Conservation (phyloP, 1,140 invertebrate species). For the Anagrus nilaparvatae region DNA sequence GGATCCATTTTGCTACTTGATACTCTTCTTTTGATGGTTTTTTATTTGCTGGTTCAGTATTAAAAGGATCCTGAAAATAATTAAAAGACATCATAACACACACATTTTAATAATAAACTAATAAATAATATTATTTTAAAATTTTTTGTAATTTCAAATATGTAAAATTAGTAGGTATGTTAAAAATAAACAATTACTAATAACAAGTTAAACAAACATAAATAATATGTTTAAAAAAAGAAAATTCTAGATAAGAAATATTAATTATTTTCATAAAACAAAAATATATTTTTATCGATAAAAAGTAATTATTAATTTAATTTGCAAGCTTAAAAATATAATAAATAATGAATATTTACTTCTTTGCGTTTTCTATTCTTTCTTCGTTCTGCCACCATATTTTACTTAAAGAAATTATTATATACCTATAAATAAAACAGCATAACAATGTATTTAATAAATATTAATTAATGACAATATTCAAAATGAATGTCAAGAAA, state of each 20-base stretch:
- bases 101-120: not conserved
- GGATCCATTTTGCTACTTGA: constrained; percentile 85
- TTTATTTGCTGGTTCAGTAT: constrained; percentile 45
- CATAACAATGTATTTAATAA: too few relatives aligned
- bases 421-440: too few relatives aligned
- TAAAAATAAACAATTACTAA: constrained; percentile 9
- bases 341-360: constrained; percentile 41
- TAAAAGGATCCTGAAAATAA: constrained; percentile 46
- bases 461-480: too few relatives aligned
- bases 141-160: too few relatives aligned
- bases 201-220: not conserved
- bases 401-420: too few relatives aligned
- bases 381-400: constrained; percentile 57
- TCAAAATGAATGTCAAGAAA: too few relatives aligned
- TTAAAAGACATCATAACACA: not conserved
- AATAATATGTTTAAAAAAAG: not conserved
- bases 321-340: constrained; percentile 13
- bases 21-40: constrained; percentile 89
- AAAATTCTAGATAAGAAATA: not conserved
- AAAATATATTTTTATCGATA: not conserved
- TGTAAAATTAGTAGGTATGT: constrained; percentile 1
- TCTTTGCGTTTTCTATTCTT: constrained; percentile 66
- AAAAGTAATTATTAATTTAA: constrained; percentile 14
- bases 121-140: not conserved
- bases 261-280: not conserved